Evolutionary conservation across 2,113 vertebrate species (phyloP).

Genomic region (Cynoglossus semilaevis): DNA sequence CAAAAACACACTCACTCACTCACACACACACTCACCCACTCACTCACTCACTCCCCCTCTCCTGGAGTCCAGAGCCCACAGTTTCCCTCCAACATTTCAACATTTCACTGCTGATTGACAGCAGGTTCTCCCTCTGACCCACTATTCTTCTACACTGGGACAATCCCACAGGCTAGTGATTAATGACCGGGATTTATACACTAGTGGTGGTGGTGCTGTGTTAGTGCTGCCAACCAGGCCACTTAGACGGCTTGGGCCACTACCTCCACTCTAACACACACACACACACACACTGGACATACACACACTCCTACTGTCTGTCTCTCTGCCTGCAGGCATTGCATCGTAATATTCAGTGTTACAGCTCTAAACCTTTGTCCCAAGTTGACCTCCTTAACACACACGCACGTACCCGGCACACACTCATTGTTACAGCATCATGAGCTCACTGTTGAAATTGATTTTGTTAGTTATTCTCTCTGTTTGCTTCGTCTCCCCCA

Average conservation of each 20-base stretch:
- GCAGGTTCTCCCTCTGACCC: constrained; percentile 76
- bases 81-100: neutral
- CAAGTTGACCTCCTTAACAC: constrained; percentile 30
- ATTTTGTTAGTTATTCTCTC: neutral
- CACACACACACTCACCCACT: constrained; percentile 28
- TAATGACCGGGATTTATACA: constrained; percentile 69
- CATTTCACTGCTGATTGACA: constrained; percentile 74
- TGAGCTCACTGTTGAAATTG: neutral
- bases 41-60: too few relatives aligned
- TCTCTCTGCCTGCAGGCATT: constrained; percentile 33
- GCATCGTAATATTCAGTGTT: constrained; percentile 50
- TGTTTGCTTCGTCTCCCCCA: too few relatives aligned
- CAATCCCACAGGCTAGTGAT: constrained; percentile 70
- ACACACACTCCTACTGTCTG: constrained; percentile 5
- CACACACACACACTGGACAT: constrained; percentile 3
- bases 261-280: constrained; percentile 63
- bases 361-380: constrained; percentile 51
- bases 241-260: constrained; percentile 67
- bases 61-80: too few relatives aligned
- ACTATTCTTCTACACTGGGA: constrained; percentile 75
- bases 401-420: neutral
- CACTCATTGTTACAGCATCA: neutral
- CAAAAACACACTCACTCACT: constrained; percentile 52
- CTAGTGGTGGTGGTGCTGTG: constrained; percentile 42
- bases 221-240: constrained; percentile 60